phyloP scores from a whole-genome alignment of 1,140 invertebrate species.

The Macrocentrus cingulum region DNA sequence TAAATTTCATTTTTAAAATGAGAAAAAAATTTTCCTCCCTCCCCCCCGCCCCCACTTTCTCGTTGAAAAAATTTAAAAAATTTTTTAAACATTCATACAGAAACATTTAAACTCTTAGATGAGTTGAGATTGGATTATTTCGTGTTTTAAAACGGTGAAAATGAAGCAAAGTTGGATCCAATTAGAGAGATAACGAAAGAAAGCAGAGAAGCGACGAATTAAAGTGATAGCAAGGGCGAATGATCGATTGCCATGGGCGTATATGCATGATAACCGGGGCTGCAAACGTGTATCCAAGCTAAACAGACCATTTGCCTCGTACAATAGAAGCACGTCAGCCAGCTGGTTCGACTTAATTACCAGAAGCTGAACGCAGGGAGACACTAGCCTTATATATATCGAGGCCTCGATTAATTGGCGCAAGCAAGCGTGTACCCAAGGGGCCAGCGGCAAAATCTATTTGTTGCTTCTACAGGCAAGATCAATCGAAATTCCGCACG shows the following conservation, averaged over 20 bases:
- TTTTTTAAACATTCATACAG: no score
- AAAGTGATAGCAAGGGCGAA: slow-evolving; percentile 23
- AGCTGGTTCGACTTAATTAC: slow-evolving; percentile 45
- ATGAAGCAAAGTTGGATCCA: no score
- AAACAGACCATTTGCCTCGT: slow-evolving; percentile 45
- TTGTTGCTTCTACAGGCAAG: slow-evolving; percentile 4
- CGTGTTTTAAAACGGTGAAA: no score
- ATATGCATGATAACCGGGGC: slow-evolving; percentile 42
- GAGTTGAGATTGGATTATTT: no score
- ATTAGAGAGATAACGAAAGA: no score
- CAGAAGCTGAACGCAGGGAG: slow-evolving; percentile 29
- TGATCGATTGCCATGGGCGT: slow-evolving; percentile 36
- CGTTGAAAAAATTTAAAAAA: no score
- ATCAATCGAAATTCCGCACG: not conserved
- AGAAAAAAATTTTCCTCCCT: no score
- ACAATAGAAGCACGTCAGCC: slow-evolving; percentile 38
- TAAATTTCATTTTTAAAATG: no score
- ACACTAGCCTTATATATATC: slow-evolving; percentile 23
- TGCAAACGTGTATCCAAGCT: slow-evolving; percentile 38
- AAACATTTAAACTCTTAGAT: no score
- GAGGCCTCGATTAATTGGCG: slow-evolving; percentile 7
- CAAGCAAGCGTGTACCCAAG: not conserved
- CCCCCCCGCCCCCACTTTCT: no score
- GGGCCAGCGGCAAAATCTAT: slow-evolving; percentile 3
- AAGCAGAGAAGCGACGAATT: no score